Percentiles rank a stretch among this genome's conserved stretches.
Conservation (phyloP, 2,113 vertebrate genomes). For the Oryzias melastigma region DNA sequence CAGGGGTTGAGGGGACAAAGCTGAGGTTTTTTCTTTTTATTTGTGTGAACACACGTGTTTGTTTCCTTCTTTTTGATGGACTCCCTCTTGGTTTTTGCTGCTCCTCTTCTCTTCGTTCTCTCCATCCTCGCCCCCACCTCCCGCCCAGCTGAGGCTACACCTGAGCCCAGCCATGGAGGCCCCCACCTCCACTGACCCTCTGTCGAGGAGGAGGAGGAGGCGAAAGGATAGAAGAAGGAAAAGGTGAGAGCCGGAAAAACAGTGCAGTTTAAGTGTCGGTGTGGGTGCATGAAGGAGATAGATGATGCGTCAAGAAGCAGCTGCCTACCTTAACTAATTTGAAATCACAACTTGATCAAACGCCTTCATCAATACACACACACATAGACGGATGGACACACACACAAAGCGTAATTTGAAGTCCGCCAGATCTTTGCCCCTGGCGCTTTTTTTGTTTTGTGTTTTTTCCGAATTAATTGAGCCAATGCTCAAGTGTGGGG, state of each 20-base stretch:
- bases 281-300: neutral
- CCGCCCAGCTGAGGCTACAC: constrained; percentile 73
- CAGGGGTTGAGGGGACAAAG: constrained; percentile 66
- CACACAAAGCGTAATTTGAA: constrained; percentile 61
- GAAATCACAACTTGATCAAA: constrained; percentile 51
- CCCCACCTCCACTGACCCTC: constrained; percentile 69
- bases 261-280: constrained; percentile 5
- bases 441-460: constrained; percentile 72
- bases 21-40: constrained; percentile 46
- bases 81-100: constrained; percentile 32
- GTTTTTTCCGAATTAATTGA: constrained; percentile 74
- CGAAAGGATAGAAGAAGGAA: constrained; percentile 38
- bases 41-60: constrained; percentile 56
- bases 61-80: constrained; percentile 47
- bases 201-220: constrained; percentile 31
- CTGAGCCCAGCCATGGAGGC: constrained; percentile 73
- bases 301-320: constrained; percentile 7
- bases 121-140: neutral
- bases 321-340: constrained; percentile 40
- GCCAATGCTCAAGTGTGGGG: constrained; percentile 67
- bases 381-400: constrained; percentile 47
- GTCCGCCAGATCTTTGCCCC: constrained; percentile 73
- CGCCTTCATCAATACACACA: constrained; percentile 60
- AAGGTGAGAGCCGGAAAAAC: constrained; percentile 34
- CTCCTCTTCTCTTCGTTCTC: constrained; percentile 10